phyloP scores from a whole-genome alignment of 1,140 invertebrate species.

The Liolophura sinensis region DNA sequence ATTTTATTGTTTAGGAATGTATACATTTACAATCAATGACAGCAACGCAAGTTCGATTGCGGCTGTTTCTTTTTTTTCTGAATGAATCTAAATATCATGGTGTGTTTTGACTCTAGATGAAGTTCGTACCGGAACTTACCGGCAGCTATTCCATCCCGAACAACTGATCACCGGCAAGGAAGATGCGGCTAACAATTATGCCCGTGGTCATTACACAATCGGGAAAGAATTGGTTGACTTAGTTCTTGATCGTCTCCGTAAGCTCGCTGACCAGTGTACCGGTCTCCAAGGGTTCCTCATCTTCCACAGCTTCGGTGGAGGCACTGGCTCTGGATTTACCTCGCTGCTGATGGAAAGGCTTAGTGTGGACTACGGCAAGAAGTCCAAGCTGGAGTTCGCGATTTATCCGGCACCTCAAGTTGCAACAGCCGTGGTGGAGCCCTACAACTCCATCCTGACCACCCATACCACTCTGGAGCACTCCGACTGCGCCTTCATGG shows the following conservation, averaged over 20 bases:
- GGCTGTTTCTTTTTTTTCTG: too few species aligned
- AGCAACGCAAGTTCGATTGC: too few species aligned
- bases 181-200: constrained; percentile 88
- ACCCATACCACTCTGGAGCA: constrained; percentile 59
- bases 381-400: constrained; percentile 69
- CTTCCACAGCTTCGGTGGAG: constrained; percentile 62
- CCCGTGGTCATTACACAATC: constrained; percentile 88
- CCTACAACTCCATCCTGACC: constrained; percentile 57
- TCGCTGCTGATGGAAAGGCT: constrained; percentile 84
- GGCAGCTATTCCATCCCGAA: constrained; percentile 57
- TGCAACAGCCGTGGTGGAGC: constrained; percentile 58
- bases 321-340: constrained; percentile 78
- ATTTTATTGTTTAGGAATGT: too few species aligned
- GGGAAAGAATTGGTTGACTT: constrained; percentile 74
- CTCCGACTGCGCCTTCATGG: constrained; percentile 59
- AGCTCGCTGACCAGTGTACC: constrained; percentile 37
- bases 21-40: too few species aligned
- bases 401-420: constrained; percentile 61
- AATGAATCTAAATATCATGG: too few species aligned
- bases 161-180: constrained; percentile 68
- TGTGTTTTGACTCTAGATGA: constrained; percentile 41
- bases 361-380: constrained; percentile 85
- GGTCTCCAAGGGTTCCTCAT: constrained; percentile 30
- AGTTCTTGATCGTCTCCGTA: constrained; percentile 1
- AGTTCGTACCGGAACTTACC: constrained; percentile 27